phyloP scores from a whole-genome alignment of 2,797 vertebrate species.

The Clarias platycephalus region DNA sequence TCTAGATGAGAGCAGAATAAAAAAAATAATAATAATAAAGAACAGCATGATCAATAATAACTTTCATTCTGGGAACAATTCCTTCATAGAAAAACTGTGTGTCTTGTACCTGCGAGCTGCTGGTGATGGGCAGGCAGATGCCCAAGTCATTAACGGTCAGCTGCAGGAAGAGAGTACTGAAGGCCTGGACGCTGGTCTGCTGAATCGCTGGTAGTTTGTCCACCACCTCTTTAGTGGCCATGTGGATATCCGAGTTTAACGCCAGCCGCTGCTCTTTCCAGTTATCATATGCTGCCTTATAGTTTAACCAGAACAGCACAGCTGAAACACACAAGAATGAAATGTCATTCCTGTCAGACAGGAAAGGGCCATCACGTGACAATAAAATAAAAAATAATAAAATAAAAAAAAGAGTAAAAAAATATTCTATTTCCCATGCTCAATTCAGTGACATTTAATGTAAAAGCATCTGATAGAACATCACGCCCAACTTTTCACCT shows the following conservation, averaged over 20 bases:
- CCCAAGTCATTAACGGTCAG: conserved; percentile 97
- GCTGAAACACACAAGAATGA: conserved; percentile 70
- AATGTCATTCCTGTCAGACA: not conserved
- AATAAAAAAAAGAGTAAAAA: not conserved
- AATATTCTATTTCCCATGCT: not conserved
- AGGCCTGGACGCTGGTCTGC: conserved; percentile 95
- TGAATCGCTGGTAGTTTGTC: conserved; percentile 98
- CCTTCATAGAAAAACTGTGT: not conserved
- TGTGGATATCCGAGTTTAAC: conserved; percentile 94
- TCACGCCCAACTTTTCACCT: not conserved
- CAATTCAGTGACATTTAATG: not conserved
- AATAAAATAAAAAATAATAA: too few relatives aligned
- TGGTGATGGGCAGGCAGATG: conserved; percentile 96
- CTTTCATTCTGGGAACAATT: not conserved
- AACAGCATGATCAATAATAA: conserved; percentile 9
- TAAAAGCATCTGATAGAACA: not conserved
- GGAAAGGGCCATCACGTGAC: not conserved
- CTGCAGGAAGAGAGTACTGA: conserved; percentile 97
- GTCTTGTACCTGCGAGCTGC: conserved; percentile 70
- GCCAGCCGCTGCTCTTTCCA: conserved; percentile 98
- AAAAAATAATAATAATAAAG: not conserved
- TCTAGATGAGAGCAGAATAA: conserved; percentile 67
- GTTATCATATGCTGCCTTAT: conserved; percentile 97
- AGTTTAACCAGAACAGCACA: conserved; percentile 98
- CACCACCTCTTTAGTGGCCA: conserved; percentile 98